Evolutionary conservation across 2,797 vertebrate species (phyloP).

Genomic region (Rhinichthys osculus): DNA sequence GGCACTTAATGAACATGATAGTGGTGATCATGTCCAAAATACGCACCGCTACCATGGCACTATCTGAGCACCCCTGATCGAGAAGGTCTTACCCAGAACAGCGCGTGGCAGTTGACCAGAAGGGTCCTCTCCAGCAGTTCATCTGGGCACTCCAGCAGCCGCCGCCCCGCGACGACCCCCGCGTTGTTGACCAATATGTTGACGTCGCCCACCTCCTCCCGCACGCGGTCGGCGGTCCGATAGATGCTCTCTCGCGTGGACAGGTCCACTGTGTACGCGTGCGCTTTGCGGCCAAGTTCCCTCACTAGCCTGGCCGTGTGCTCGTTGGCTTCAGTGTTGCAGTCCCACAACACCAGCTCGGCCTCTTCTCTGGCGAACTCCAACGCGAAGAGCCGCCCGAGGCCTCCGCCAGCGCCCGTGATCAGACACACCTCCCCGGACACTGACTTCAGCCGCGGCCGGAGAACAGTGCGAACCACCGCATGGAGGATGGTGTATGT

Average conservation of each 20-base stretch:
- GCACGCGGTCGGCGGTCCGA: constrained; percentile 67
- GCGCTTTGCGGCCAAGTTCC: constrained; percentile 67
- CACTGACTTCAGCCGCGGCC: constrained; percentile 70
- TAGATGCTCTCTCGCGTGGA: constrained; percentile 71
- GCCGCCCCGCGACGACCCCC: constrained; percentile 71
- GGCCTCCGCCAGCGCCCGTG: constrained; percentile 73
- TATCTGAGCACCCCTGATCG: background rate
- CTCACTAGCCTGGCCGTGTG: constrained; percentile 68
- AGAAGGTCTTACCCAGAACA: constrained; percentile 74
- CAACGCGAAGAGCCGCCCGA: constrained; percentile 73
- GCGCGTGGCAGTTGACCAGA: constrained; percentile 78
- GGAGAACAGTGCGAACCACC: constrained; percentile 66
- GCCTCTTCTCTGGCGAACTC: constrained; percentile 76
- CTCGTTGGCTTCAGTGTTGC: constrained; percentile 72
- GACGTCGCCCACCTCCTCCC: constrained; percentile 73
- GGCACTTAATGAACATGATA: background rate
- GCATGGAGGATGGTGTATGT: constrained; percentile 68
- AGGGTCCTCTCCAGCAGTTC: constrained; percentile 77
- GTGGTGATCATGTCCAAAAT: background rate
- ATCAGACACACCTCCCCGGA: constrained; percentile 76
- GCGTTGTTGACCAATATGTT: constrained; percentile 79
- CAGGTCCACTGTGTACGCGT: constrained; percentile 75
- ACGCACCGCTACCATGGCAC: background rate
- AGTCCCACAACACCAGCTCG: constrained; percentile 77
- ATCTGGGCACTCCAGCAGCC: constrained; percentile 77